These are phyloP conservation scores for Chymomyza caudatula DNA, from an alignment of 2,888 invertebrate species.

Conservation along the genomic window DNA sequence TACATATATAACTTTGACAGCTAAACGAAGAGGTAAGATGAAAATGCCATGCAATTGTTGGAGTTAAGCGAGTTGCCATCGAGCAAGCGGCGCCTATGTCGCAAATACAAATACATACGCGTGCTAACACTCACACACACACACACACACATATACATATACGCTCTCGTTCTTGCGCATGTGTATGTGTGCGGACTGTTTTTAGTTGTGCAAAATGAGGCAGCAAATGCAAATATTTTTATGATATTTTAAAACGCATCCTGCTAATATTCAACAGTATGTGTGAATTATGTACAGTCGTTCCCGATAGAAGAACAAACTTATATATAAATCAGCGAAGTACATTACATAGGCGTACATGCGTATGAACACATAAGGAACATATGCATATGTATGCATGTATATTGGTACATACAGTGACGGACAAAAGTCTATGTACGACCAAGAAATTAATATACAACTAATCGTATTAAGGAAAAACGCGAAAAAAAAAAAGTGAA, in stretches of 20 bases:
- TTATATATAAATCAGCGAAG: not conserved
- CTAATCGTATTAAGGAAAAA: slow-evolving; percentile 6
- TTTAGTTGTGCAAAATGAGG: not conserved
- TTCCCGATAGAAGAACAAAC: not conserved
- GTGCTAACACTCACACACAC: too few species aligned
- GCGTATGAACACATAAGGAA: not conserved
- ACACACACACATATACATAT: not conserved
- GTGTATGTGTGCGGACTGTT: not conserved
- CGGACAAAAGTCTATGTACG: too few species aligned
- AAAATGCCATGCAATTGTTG: not conserved
- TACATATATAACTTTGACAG: not conserved
- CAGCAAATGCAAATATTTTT: not conserved
- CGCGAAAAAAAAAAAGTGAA: slow-evolving; percentile 39
- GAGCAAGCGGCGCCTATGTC: not conserved
- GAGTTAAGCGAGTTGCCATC: too few species aligned
- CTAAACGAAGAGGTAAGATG: not conserved
- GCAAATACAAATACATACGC: not conserved
- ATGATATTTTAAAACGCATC: too few species aligned
- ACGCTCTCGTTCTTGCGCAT: not conserved
- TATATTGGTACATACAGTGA: slow-evolving; percentile 4
- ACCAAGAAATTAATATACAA: slow-evolving; percentile 31
- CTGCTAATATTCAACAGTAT: not conserved
- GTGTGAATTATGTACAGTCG: not conserved
- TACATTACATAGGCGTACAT: not conserved
- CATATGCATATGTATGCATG: slow-evolving; percentile 2